Percentiles rank a stretch among this genome's conserved stretches.
These are phyloP conservation scores for Glomeris marginata DNA, from an alignment of 2,888 invertebrate species.

Conservation along the genomic window DNA sequence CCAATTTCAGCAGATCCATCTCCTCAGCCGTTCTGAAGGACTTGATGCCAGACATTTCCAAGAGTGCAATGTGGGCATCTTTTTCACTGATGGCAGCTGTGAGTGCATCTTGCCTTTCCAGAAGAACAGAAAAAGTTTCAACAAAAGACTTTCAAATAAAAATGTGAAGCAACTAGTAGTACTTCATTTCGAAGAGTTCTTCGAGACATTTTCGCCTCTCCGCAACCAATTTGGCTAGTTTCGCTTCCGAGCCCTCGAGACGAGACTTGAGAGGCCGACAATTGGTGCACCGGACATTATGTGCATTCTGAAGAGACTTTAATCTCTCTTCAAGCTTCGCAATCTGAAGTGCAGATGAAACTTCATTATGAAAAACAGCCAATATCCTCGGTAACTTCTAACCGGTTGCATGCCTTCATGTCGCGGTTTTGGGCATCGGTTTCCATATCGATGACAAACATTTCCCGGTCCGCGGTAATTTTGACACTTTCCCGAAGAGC, in stretches of 20 bases:
- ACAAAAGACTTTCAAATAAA: background rate
- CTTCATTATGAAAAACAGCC: background rate
- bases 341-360: slow-evolving; percentile 40
- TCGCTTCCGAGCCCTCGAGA: slow-evolving; percentile 46
- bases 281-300: slow-evolving; percentile 49
- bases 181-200: slow-evolving; percentile 68
- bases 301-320: slow-evolving; percentile 50
- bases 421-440: background rate
- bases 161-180: slow-evolving; percentile 25
- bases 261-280: slow-evolving; percentile 48
- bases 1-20: slow-evolving; percentile 49
- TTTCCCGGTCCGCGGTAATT: slow-evolving; percentile 52
- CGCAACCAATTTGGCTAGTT: slow-evolving; percentile 42
- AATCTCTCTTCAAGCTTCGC: slow-evolving; percentile 52
- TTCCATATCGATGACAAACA: slow-evolving; percentile 38
- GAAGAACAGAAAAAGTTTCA: slow-evolving; percentile 8
- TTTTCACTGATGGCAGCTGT: slow-evolving; percentile 73
- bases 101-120: slow-evolving; percentile 60
- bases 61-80: slow-evolving; percentile 67
- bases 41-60: slow-evolving; percentile 57
- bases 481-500: slow-evolving; percentile 65
- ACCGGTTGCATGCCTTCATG: background rate
- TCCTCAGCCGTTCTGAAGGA: slow-evolving; percentile 44
- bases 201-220: slow-evolving; percentile 52
- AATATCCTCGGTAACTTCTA: too few relatives aligned